Conservation (phyloP, 1,140 invertebrate genomes). For the Archivesica marissinica region DNA sequence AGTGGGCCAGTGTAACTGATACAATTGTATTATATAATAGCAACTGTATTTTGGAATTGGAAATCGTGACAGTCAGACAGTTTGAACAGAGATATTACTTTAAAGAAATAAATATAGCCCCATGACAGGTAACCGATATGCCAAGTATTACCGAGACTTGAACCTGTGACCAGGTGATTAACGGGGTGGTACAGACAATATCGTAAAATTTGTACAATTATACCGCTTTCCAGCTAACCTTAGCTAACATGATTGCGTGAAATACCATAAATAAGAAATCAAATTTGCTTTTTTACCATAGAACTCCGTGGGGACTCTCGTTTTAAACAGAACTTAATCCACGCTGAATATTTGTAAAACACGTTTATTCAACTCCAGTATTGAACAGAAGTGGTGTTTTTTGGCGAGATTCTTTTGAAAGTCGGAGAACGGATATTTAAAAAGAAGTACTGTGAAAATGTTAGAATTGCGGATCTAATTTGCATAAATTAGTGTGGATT, state of each 20-base stretch:
- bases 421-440: background rate
- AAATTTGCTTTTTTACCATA: constrained; percentile 42
- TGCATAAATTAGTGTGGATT: constrained; percentile 62
- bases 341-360: constrained; percentile 33
- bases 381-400: constrained; percentile 26
- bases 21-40: too few species aligned
- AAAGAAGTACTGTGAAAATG: constrained; percentile 59
- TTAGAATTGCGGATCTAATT: constrained; percentile 50
- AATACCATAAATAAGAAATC: constrained; percentile 45
- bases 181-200: background rate
- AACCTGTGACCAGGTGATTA: background rate
- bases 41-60: too few species aligned
- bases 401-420: constrained; percentile 25
- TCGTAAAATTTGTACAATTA: constrained; percentile 29
- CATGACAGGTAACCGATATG: too few species aligned
- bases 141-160: background rate
- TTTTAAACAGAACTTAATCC: constrained; percentile 25
- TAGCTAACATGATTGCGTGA: constrained; percentile 35
- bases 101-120: too few species aligned
- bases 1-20: too few species aligned
- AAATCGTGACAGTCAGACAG: too few species aligned
- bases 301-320: constrained; percentile 29
- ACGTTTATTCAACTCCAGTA: constrained; percentile 18
- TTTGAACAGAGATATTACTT: too few species aligned
- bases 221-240: constrained; percentile 8